A percentile compares a stretch with the other conserved stretches of the same genome.
These are phyloP conservation scores for Linnaemya vulpina DNA, from an alignment of 2,888 invertebrate genomes.

Conservation along the genomic window DNA sequence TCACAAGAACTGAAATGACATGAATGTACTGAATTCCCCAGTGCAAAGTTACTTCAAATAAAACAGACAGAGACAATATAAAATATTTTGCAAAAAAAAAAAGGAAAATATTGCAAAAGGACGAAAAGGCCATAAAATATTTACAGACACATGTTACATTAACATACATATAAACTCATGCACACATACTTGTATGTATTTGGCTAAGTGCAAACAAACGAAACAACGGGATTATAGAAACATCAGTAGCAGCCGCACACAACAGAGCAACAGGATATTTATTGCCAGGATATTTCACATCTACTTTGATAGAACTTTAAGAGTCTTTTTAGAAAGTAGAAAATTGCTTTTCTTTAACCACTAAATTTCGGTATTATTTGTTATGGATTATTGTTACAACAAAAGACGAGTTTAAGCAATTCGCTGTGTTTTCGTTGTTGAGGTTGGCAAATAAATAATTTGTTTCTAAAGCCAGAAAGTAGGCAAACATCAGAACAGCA, in stretches of 20 bases:
- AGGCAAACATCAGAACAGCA: neutral
- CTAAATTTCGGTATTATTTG: constrained; percentile 31
- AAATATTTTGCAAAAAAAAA: constrained; percentile 12
- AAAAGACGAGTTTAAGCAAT: constrained; percentile 19
- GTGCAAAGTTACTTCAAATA: constrained; percentile 30
- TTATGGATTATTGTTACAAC: constrained; percentile 21
- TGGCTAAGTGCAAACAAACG: constrained; percentile 11
- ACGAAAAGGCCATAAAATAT: constrained; percentile 53
- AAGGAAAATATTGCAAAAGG: constrained; percentile 31
- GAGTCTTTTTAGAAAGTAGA: constrained; percentile 10
- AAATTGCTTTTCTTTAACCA: constrained; percentile 20
- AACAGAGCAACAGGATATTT: constrained; percentile 58
- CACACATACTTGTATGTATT: neutral
- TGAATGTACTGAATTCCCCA: constrained; percentile 58
- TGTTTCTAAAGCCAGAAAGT: constrained; percentile 10
- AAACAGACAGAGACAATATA: constrained; percentile 38
- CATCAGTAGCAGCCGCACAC: constrained; percentile 1
- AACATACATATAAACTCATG: too few relatives aligned
- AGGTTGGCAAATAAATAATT: constrained; percentile 14
- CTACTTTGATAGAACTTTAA: constrained; percentile 10
- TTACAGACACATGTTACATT: constrained; percentile 38
- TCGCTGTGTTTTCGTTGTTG: neutral
- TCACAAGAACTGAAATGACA: constrained; percentile 24
- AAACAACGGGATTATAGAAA: constrained; percentile 1
- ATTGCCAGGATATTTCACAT: constrained; percentile 19